Evolutionary conservation across 2,113 vertebrate species (phyloP).

Genomic region (Thamnophis sirtalis): DNA sequence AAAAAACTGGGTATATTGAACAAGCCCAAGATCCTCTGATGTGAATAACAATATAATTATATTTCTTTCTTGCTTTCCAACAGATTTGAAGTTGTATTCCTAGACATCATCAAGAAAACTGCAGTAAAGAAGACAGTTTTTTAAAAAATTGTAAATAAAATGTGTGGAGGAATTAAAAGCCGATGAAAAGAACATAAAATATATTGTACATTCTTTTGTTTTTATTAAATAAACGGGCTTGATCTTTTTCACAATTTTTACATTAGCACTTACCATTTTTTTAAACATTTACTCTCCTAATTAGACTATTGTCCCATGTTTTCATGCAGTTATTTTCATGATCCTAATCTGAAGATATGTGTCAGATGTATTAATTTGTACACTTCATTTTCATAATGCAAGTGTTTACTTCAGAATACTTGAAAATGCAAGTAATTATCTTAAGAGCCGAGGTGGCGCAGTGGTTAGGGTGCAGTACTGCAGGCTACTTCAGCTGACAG

Average conservation of each 20-base stretch:
- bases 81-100: slow-evolving; percentile 21
- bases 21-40: not conserved
- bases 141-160: slow-evolving; percentile 57
- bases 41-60: slow-evolving; percentile 1
- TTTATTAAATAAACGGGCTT: slow-evolving; percentile 28
- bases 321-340: not conserved
- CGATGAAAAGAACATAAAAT: not conserved
- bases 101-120: slow-evolving; percentile 45
- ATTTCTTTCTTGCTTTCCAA: slow-evolving; percentile 43
- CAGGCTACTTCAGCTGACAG: no score
- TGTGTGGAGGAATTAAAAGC: slow-evolving; percentile 51
- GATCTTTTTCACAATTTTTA: not conserved
- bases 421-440: not conserved
- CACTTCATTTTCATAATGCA: not conserved
- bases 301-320: not conserved
- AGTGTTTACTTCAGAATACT: not conserved
- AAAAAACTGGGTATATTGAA: not conserved
- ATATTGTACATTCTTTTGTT: slow-evolving; percentile 7
- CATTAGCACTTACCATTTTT: not conserved
- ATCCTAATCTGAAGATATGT: not conserved
- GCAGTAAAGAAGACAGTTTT: slow-evolving; percentile 8
- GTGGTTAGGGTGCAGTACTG: no score
- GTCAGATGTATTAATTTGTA: not conserved
- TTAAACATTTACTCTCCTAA: not conserved
- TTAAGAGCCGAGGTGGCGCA: no score